Evolutionary conservation across 2,888 invertebrate species (phyloP).

Genomic region (Chymomyza fuscimana): DNA sequence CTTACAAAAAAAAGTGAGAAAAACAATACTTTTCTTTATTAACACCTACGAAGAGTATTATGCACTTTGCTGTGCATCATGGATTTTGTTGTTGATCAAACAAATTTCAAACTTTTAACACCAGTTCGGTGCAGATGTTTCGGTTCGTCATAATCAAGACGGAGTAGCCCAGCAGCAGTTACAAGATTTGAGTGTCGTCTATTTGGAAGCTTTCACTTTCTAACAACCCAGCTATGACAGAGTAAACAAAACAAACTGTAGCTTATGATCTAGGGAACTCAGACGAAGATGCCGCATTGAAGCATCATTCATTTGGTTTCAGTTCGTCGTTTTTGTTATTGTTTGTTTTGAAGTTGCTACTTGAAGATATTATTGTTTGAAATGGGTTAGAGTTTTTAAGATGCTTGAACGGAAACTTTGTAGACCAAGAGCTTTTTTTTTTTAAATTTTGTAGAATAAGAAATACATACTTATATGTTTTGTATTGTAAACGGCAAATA

Average conservation of each 20-base stretch:
- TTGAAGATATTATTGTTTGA: background rate
- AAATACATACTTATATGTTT: background rate
- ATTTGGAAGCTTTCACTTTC: slow-evolving; percentile 60
- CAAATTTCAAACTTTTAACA: slow-evolving; percentile 23
- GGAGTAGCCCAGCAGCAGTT: slow-evolving; percentile 13
- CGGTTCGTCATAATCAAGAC: slow-evolving; percentile 28
- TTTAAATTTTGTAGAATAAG: background rate
- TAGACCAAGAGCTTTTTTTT: background rate
- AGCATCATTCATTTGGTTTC: background rate
- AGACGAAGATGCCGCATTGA: slow-evolving; percentile 28
- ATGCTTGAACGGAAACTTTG: background rate
- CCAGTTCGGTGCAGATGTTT: background rate
- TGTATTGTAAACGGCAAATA: too few relatives aligned
- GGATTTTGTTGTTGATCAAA: slow-evolving; percentile 18
- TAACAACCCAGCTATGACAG: slow-evolving; percentile 33
- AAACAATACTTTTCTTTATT: slow-evolving; percentile 22
- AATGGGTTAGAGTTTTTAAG: background rate
- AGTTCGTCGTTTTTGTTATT: slow-evolving; percentile 30
- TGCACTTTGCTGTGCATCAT: slow-evolving; percentile 23
- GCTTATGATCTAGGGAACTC: slow-evolving; percentile 19
- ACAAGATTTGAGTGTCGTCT: slow-evolving; percentile 34
- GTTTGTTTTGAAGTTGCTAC: slow-evolving; percentile 21
- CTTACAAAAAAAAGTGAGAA: slow-evolving; percentile 7
- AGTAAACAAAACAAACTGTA: slow-evolving; percentile 43
- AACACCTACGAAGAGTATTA: slow-evolving; percentile 31